Percentiles rank a stretch among this genome's conserved stretches.
phyloP scores from a whole-genome alignment of 2,113 vertebrate species.

The Callospermophilus lateralis region DNA sequence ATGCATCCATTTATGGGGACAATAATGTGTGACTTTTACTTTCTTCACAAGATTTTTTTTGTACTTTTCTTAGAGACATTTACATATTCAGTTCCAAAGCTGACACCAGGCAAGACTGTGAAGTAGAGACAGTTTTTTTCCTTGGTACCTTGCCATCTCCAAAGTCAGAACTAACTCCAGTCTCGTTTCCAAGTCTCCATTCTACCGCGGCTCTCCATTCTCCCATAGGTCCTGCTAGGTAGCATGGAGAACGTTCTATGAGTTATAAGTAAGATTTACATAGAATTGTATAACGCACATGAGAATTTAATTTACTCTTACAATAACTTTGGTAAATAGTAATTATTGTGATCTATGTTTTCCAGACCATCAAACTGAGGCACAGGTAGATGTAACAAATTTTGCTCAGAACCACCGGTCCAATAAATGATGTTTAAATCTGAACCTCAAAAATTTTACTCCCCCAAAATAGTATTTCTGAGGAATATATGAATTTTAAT shows the following conservation, averaged over 20 bases:
- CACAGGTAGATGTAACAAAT: not conserved
- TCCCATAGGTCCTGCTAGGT: not conserved
- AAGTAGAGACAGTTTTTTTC: not conserved
- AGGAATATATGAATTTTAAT: not conserved
- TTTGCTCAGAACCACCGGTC: not conserved
- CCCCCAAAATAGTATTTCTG: not conserved
- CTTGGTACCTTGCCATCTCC: not conserved
- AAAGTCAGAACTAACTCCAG: not conserved
- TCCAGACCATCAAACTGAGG: not conserved
- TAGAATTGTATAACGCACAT: not conserved
- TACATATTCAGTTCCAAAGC: not conserved
- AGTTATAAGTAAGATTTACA: not conserved
- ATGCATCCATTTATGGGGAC: not conserved
- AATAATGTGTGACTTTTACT: conserved; percentile 5
- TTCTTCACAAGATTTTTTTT: conserved; percentile 14
- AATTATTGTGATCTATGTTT: not conserved
- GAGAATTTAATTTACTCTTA: conserved; percentile 3
- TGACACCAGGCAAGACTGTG: not conserved
- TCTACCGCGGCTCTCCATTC: not conserved
- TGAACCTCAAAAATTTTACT: not conserved
- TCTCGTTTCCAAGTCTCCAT: not conserved
- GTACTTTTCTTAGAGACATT: conserved; percentile 13
- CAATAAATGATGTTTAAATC: not conserved
- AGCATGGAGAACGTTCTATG: not conserved
- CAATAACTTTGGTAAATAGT: not conserved